Base-by-base conservation (phyloP, 2,888 invertebrate species). In the Galerucella pusilla region DNA sequence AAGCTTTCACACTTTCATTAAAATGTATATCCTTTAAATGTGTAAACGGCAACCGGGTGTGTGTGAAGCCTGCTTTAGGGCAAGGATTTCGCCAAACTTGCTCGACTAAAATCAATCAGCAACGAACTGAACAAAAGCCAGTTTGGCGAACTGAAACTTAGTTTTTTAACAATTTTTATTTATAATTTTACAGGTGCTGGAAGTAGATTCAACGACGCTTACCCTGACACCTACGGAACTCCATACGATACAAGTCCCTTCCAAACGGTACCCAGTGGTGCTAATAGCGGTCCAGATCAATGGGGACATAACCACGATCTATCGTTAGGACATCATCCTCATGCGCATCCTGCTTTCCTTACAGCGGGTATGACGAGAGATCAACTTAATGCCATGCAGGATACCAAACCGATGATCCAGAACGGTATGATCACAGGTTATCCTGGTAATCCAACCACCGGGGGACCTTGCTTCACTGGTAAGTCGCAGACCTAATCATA, bases 231-330 rank as follows among this genome's bases (percentile, higher is more conserved):
- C 68, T 91, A 87, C 87, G 89, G 88, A 59, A 86, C 90, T 61
- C 90, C 91, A 54, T 93, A 93, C 85, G 93, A 93, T 83, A 89
- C 91, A 69, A 88, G 91, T 77, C 91, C 93, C 78, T 95, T 94
- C 86, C 94, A 94, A 86, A 92, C 94, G 74, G 94, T 95, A 85
- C 75, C 86, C 84, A 77, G 86, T 77, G 87, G 85, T 64, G 84
- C 84, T 42, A 87, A 87, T 76, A 85, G 83, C 16, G 88, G 88
- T 68, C 82, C 86, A 59, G 86, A 88, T 57, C 88, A 88, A 75
- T 86, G 87, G 85, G 80, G 85, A 81, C 86, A 86, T 77, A 83
- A 81, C 65, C 87, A 86, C 77, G 86, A 87, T 74, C 83, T 86
- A 76, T 78, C 82, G 83, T 75, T 88, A 83, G 75, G 85, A 82